Conservation (phyloP, 1,140 invertebrate genomes). For the Drosophila parabipectinata region DNA sequence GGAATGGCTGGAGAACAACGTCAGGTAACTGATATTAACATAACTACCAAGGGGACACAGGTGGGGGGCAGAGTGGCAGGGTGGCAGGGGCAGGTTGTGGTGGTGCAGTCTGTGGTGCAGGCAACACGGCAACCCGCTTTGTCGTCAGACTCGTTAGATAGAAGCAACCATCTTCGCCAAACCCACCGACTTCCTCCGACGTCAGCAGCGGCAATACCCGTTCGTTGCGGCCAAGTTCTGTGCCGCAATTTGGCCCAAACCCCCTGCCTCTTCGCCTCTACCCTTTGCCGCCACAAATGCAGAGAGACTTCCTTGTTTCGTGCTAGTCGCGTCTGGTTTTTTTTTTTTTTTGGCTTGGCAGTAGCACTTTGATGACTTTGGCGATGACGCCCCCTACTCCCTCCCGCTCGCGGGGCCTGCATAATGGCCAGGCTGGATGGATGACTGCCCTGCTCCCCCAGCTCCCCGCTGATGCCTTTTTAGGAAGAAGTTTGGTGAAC, state of each 20-base stretch:
- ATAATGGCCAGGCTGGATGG: constrained; percentile 9
- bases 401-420: neutral
- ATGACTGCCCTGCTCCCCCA: neutral
- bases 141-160: constrained; percentile 76
- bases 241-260: constrained; percentile 63
- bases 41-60: constrained; percentile 58
- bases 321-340: constrained; percentile 56
- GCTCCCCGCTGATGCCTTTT: neutral
- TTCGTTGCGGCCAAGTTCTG: constrained; percentile 75
- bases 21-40: constrained; percentile 69
- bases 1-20: constrained; percentile 36
- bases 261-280: constrained; percentile 7
- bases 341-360: constrained; percentile 50
- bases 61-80: neutral
- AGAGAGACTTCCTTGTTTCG: constrained; percentile 76
- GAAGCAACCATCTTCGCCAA: constrained; percentile 51
- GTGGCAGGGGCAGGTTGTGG: neutral
- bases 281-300: constrained; percentile 39
- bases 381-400: constrained; percentile 47
- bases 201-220: constrained; percentile 36
- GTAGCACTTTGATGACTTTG: constrained; percentile 77
- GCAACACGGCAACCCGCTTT: constrained; percentile 58
- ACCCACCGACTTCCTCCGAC: constrained; percentile 36
- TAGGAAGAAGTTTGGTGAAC: constrained; percentile 27
- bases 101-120: constrained; percentile 25